Conservation (phyloP, 2,113 vertebrate species). For the Nettapus auritus region DNA sequence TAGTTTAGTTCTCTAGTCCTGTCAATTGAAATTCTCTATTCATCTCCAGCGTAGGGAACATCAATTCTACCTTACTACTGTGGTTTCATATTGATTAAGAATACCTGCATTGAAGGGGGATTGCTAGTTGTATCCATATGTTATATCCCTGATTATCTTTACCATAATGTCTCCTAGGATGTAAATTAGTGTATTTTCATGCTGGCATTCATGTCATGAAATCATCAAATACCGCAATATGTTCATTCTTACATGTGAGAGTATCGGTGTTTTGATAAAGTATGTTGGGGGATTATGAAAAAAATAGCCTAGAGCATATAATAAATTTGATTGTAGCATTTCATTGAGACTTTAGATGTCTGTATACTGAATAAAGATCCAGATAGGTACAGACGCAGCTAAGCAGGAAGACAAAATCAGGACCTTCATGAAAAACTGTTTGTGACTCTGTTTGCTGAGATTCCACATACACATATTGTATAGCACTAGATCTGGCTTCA, state of each 20-base stretch:
- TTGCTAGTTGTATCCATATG: conserved; percentile 2
- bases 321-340: neutral
- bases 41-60: neutral
- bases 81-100: neutral
- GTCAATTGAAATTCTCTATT: neutral
- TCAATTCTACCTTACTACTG: neutral
- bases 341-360: neutral
- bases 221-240: conserved; percentile 1
- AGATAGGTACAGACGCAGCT: neutral
- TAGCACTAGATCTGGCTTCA: neutral
- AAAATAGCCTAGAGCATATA: neutral
- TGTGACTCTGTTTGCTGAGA: neutral
- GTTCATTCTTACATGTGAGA: neutral
- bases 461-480: neutral
- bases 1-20: neutral
- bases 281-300: neutral
- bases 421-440: neutral
- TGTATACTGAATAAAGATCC: neutral
- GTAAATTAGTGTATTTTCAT: conserved; percentile 46
- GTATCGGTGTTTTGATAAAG: neutral
- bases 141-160: conserved; percentile 19
- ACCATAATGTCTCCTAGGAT: neutral
- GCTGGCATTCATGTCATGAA: neutral
- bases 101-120: neutral
- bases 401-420: neutral